Percentiles rank a stretch among this genome's conserved stretches.
phyloP scores from a whole-genome alignment of 2,113 vertebrate species.

The Nesogale talazaci region DNA sequence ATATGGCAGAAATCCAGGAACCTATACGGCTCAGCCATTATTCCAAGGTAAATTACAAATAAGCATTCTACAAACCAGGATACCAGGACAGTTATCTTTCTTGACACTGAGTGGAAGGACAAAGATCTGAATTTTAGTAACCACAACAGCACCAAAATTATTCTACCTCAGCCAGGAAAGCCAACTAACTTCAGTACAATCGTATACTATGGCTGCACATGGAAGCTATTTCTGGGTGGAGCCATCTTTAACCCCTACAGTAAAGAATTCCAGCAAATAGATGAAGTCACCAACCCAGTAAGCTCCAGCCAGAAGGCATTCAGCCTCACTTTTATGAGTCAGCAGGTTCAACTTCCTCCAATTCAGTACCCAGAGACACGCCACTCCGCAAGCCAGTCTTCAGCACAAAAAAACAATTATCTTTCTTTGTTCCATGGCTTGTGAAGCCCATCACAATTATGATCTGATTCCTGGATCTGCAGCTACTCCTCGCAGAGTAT shows the following conservation, averaged over 20 bases:
- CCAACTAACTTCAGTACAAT: constrained; percentile 25
- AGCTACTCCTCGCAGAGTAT: too few relatives aligned
- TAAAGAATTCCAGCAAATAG: constrained; percentile 2
- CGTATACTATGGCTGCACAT: neutral
- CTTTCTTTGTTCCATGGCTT: too few relatives aligned
- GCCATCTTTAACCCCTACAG: neutral
- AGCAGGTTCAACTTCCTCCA: too few relatives aligned
- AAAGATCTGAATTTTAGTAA: neutral
- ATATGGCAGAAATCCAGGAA: neutral
- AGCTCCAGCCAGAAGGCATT: too few relatives aligned
- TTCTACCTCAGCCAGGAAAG: neutral
- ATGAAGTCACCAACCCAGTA: too few relatives aligned
- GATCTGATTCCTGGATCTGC: too few relatives aligned
- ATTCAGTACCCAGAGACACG: too few relatives aligned
- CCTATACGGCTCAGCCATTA: neutral
- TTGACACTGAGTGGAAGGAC: neutral
- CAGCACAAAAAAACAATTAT: too few relatives aligned
- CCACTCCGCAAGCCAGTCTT: too few relatives aligned
- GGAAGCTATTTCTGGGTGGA: too few relatives aligned
- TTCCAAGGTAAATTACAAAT: constrained; percentile 27
- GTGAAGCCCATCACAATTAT: too few relatives aligned
- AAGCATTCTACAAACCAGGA: neutral
- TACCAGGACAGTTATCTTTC: neutral
- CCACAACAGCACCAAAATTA: neutral
- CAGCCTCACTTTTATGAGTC: too few relatives aligned